Evolutionary conservation across 2,113 vertebrate species (phyloP).

Genomic region (Garra rufa): DNA sequence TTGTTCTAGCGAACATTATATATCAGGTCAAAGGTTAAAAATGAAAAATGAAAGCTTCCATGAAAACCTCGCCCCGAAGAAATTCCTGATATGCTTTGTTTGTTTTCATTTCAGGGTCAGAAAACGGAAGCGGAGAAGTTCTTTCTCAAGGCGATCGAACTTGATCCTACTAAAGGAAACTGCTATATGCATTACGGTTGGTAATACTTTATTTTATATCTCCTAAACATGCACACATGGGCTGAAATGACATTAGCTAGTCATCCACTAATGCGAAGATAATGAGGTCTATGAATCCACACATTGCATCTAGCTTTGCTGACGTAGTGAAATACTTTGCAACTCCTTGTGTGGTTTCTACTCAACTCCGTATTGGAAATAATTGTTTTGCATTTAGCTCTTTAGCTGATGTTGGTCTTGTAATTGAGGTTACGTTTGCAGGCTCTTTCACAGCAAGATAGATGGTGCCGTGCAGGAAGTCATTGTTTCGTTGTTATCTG

Average conservation of each 20-base stretch:
- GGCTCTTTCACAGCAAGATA: slow-evolving; percentile 3
- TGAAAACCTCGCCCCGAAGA: neutral
- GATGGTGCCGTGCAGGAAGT: neutral
- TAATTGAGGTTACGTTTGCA: neutral
- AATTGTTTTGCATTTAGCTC: slow-evolving; percentile 4
- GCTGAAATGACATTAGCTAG: neutral
- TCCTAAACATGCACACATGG: neutral
- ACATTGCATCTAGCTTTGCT: neutral
- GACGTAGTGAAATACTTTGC: neutral
- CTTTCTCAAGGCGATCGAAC: slow-evolving; percentile 95
- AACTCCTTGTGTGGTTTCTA: neutral
- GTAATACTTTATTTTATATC: slow-evolving; percentile 61
- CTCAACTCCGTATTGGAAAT: neutral
- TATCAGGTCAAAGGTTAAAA: neutral
- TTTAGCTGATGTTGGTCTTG: neutral
- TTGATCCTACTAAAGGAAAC: slow-evolving; percentile 96
- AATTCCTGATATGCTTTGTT: slow-evolving; percentile 28
- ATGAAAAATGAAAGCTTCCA: slow-evolving; percentile 4
- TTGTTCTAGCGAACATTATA: neutral
- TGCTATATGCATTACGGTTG: slow-evolving; percentile 99
- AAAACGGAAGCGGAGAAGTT: slow-evolving; percentile 94
- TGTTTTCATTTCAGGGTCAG: slow-evolving; percentile 82
- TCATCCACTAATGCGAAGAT: neutral
- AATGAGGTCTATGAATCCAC: neutral
- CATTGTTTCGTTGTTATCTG: slow-evolving; percentile 21